These are phyloP conservation scores for Kryptopterus vitreolus DNA, from an alignment of 2,797 vertebrate species.

Conservation along the genomic window DNA sequence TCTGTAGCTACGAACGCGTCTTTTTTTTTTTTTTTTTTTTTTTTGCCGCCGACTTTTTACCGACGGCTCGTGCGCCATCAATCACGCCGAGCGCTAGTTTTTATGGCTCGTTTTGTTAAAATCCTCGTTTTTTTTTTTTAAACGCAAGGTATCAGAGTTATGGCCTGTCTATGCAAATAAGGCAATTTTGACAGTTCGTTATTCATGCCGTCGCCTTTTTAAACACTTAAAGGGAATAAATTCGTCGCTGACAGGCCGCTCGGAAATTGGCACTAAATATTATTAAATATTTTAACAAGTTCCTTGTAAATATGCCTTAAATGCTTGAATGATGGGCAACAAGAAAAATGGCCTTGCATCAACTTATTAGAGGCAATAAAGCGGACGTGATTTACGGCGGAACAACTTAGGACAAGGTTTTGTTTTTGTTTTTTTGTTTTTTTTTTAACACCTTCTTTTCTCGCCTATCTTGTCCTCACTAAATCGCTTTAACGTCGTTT, in stretches of 20 bases:
- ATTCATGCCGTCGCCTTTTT: constrained; percentile 84
- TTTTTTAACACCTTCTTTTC: constrained; percentile 62
- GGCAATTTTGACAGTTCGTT: constrained; percentile 83
- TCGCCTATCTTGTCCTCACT: constrained; percentile 69
- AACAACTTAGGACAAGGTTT: constrained; percentile 73
- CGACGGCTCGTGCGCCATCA: constrained; percentile 75
- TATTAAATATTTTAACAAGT: constrained; percentile 91
- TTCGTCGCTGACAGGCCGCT: constrained; percentile 73
- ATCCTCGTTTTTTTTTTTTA: constrained; percentile 84
- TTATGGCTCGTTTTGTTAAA: constrained; percentile 87
- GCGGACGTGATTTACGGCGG: constrained; percentile 75
- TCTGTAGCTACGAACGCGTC: constrained; percentile 70
- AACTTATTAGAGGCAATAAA: constrained; percentile 87
- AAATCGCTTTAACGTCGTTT: constrained; percentile 69
- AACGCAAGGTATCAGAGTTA: constrained; percentile 84
- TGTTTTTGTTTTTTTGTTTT: constrained; percentile 53
- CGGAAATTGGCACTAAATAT: constrained; percentile 87
- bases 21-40: too few species aligned
- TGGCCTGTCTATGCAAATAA: constrained; percentile 83
- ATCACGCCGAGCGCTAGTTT: constrained; percentile 77
- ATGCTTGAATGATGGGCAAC: constrained; percentile 82
- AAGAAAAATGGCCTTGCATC: constrained; percentile 85
- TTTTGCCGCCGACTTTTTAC: constrained; percentile 72
- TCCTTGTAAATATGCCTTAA: constrained; percentile 88
- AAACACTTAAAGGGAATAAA: constrained; percentile 84